phyloP scores from a whole-genome alignment of 1,140 invertebrate species.

The Tetranychus cinnabarinus region DNA sequence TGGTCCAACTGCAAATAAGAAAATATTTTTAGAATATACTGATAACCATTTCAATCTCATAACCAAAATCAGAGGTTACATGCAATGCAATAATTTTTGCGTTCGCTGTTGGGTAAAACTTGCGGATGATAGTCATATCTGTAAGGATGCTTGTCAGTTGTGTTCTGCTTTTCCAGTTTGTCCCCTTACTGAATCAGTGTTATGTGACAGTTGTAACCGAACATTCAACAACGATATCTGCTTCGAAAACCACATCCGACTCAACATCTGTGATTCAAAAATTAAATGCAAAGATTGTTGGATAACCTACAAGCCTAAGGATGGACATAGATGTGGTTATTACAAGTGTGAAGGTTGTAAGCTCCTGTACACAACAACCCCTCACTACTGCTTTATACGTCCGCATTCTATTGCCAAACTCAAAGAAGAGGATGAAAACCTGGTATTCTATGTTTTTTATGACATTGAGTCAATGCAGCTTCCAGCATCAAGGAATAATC shows the following conservation, averaged over 20 bases:
- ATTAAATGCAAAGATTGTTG: not conserved
- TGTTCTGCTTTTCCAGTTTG: too few relatives aligned
- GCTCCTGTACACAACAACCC: not conserved
- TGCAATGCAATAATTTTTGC: not conserved
- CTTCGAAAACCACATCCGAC: not conserved
- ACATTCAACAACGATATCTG: not conserved
- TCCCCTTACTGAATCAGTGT: not conserved
- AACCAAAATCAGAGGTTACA: not conserved
- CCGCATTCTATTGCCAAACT: not conserved
- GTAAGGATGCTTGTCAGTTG: not conserved
- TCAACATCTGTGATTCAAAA: too few relatives aligned
- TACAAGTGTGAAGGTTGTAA: not conserved
- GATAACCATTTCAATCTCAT: not conserved
- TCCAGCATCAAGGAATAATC: not conserved
- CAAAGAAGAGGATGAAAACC: not conserved
- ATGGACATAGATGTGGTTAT: not conserved
- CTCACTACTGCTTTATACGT: not conserved
- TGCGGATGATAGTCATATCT: not conserved
- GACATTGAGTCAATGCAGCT: not conserved
- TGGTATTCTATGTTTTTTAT: too few relatives aligned
- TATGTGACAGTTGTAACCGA: not conserved
- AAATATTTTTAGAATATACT: too few relatives aligned
- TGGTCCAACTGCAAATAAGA: too few relatives aligned
- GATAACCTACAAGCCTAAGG: too few relatives aligned
- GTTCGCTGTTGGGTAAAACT: not conserved